These are phyloP conservation scores for Limnodromus scolopaceus DNA, from an alignment of 2,797 vertebrate species.

Conservation along the genomic window DNA sequence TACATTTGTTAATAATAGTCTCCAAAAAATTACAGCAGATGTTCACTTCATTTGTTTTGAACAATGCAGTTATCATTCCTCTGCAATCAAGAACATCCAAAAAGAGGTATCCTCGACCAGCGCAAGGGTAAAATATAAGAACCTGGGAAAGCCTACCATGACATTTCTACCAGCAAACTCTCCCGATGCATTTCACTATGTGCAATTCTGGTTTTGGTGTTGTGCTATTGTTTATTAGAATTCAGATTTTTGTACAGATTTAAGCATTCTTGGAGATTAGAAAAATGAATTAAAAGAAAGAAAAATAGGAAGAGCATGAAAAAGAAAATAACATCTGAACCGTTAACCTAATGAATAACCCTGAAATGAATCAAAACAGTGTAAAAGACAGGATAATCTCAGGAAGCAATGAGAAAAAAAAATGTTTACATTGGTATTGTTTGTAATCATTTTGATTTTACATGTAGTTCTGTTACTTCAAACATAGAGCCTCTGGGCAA, in stretches of 20 bases:
- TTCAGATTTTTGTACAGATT: not conserved
- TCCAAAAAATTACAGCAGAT: not conserved
- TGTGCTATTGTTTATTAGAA: not conserved
- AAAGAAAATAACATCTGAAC: not conserved
- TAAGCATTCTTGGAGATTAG: not conserved
- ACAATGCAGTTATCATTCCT: not conserved
- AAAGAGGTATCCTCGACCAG: not conserved
- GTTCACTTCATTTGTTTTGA: not conserved
- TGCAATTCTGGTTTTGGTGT: not conserved
- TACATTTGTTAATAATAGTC: not conserved
- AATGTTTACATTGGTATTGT: not conserved
- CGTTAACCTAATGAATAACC: not conserved
- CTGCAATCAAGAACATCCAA: not conserved
- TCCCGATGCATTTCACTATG: fast-evolving
- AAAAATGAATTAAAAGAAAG: not conserved
- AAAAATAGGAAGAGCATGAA: not conserved
- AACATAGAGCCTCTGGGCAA: not conserved
- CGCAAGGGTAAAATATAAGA: not conserved
- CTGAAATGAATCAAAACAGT: not conserved
- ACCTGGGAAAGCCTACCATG: not conserved
- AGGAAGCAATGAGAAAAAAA: not conserved
- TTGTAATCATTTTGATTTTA: constrained; percentile 18
- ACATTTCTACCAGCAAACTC: not conserved
- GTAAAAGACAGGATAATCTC: not conserved
- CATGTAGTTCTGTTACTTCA: constrained; percentile 19